Conservation (phyloP, 2,888 invertebrate species). For the Itoplectis maculator region DNA sequence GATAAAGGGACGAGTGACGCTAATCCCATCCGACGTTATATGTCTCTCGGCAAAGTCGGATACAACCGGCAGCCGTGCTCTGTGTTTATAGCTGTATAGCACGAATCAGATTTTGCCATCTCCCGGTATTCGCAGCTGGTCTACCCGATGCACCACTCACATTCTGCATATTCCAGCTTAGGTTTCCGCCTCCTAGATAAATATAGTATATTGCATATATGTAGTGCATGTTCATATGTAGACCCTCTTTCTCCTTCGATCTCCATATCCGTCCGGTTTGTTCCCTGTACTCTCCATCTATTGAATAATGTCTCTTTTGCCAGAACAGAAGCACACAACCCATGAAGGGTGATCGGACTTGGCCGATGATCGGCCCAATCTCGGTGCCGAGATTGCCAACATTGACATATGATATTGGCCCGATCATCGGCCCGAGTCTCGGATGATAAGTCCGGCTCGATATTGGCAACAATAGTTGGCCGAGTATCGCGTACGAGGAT, state of each 20-base stretch:
- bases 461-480: too few species aligned
- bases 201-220: background rate
- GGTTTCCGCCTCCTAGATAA: constrained; percentile 1
- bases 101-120: constrained; percentile 14
- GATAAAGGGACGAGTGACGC: constrained; percentile 45
- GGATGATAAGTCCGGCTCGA: too few species aligned
- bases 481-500: too few species aligned
- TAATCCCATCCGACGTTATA: constrained; percentile 46
- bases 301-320: constrained; percentile 25
- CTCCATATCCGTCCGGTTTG: constrained; percentile 24
- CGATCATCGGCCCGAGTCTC: too few species aligned
- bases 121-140: constrained; percentile 30
- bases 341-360: too few species aligned
- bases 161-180: constrained; percentile 27
- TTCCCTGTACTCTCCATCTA: background rate
- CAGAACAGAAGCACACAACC: background rate
- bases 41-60: constrained; percentile 16
- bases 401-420: too few species aligned
- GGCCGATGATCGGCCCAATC: too few species aligned
- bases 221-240: background rate
- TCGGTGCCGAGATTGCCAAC: too few species aligned
- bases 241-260: constrained; percentile 8
- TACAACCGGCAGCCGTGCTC: background rate
- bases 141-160: constrained; percentile 23
- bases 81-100: constrained; percentile 2